phyloP scores from a whole-genome alignment of 2,797 vertebrate genomes.

The Sebastolobus alascanus region DNA sequence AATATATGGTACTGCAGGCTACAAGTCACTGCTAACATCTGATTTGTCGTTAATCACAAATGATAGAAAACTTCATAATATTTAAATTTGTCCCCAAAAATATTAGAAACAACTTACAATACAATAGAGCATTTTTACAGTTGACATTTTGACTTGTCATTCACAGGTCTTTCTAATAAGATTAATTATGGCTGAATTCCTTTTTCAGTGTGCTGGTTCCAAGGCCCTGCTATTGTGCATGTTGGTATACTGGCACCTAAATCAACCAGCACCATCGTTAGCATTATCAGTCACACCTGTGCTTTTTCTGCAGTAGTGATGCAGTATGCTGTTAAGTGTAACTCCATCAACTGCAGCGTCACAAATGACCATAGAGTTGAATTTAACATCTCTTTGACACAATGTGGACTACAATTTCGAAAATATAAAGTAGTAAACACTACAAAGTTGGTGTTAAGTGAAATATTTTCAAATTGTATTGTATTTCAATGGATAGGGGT shows the following conservation, averaged over 20 bases:
- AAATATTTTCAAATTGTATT: background rate
- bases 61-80: background rate
- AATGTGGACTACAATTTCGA: background rate
- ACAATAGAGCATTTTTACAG: background rate
- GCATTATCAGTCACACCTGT: background rate
- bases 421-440: background rate
- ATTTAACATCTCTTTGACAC: background rate
- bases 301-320: background rate
- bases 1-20: background rate
- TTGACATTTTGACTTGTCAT: background rate
- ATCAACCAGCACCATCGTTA: background rate
- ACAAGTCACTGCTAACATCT: background rate
- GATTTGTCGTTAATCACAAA: background rate
- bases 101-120: background rate
- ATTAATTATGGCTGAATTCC: background rate
- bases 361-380: background rate
- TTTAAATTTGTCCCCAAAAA: background rate
- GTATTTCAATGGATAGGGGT: background rate
- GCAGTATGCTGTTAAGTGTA: background rate
- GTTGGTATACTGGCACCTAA: background rate
- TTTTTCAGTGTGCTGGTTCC: background rate
- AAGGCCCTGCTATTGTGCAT: background rate
- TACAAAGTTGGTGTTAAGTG: background rate
- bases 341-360: background rate
- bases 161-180: background rate